Percentiles rank a stretch among this genome's conserved stretches.
These are phyloP conservation scores for Carduelis carduelis DNA, from an alignment of 2,797 vertebrate genomes.

Conservation along the genomic window DNA sequence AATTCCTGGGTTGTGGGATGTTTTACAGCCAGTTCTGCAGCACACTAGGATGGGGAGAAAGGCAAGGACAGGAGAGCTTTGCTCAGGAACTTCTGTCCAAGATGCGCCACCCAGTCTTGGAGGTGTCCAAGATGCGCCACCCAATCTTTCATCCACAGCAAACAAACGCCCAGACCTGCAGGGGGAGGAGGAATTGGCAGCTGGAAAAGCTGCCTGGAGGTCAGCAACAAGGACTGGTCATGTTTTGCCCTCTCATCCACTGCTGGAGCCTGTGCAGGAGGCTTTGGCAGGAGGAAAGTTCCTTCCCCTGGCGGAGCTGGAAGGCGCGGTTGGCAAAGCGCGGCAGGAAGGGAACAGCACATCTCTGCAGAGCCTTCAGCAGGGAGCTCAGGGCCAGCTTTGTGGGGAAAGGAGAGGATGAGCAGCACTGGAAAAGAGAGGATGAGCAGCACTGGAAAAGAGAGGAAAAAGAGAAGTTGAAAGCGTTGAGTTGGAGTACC, in stretches of 20 bases:
- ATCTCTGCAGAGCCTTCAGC: not conserved
- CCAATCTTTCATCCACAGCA: not conserved
- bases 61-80: not conserved
- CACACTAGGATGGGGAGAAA: not conserved
- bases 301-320: not conserved
- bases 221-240: not conserved
- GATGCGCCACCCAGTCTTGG: not conserved
- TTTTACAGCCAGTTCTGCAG: not conserved
- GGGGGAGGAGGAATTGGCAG: not conserved
- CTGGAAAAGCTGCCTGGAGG: conserved; percentile 13
- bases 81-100: not conserved
- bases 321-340: not conserved
- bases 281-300: not conserved
- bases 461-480: not conserved
- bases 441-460: not conserved
- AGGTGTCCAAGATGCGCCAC: not conserved
- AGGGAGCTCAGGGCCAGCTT: not conserved
- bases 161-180: not conserved
- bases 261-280: not conserved
- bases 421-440: not conserved
- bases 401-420: not conserved
- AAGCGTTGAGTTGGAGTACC: not conserved
- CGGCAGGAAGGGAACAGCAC: not conserved
- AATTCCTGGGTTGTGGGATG: not conserved
- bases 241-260: not conserved